A percentile compares a stretch with the other conserved stretches of the same genome.
Conservation (phyloP, 1,140 invertebrate species). For the Drosophila nigromelanica region DNA sequence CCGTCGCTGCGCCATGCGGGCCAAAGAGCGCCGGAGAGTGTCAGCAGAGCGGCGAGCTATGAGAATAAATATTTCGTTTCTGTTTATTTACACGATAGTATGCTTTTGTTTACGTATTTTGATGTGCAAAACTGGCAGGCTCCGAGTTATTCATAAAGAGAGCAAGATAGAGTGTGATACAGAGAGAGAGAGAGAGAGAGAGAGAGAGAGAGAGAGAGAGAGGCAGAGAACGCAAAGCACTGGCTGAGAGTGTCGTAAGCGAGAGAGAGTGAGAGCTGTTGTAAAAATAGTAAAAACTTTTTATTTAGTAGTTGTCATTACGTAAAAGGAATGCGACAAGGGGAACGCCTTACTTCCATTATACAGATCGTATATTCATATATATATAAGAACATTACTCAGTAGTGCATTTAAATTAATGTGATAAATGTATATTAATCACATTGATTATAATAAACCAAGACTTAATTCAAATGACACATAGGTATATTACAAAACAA, state of each 20-base stretch:
- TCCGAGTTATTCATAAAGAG: conserved; percentile 16
- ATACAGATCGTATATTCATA: conserved; percentile 21
- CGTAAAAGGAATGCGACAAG: conserved; percentile 54
- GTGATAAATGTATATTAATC: background rate
- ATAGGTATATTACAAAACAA: no score
- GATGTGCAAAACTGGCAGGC: conserved; percentile 61
- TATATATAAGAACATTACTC: conserved; percentile 14
- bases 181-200: conserved; percentile 6
- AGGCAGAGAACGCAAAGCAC: background rate
- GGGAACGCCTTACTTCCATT: conserved; percentile 52
- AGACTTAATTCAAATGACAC: no score
- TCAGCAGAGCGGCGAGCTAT: conserved; percentile 8
- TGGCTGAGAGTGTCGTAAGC: background rate
- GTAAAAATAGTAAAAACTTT: conserved; percentile 67
- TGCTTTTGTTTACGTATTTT: conserved; percentile 77
- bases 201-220: no score
- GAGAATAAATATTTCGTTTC: conserved; percentile 65
- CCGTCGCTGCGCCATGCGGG: conserved; percentile 50
- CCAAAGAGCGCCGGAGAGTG: conserved; percentile 49
- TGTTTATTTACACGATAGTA: conserved; percentile 74
- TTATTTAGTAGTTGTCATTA: conserved; percentile 44
- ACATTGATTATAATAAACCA: background rate
- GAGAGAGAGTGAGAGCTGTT: conserved; percentile 1
- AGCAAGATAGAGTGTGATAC: conserved; percentile 4
- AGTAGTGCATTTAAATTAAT: background rate